Percentiles rank a stretch among this genome's conserved stretches.
Evolutionary conservation across 2,113 vertebrate species (phyloP).

Genomic region (Damaliscus lunatus): DNA sequence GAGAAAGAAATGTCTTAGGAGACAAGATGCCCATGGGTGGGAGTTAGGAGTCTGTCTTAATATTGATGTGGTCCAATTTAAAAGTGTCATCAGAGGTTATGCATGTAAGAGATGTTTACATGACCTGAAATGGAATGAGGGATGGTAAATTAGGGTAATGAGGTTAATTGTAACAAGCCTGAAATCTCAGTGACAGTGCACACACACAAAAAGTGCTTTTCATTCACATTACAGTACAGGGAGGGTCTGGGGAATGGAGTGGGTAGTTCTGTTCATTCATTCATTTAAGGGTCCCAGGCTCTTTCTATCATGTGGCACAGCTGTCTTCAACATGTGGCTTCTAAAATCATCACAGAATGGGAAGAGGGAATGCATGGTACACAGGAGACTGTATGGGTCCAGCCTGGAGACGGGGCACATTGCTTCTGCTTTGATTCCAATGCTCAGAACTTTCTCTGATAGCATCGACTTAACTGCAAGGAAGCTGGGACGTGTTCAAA

Average conservation of each 20-base stretch:
- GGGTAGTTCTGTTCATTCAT: background rate
- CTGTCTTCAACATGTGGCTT: background rate
- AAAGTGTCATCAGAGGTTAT: background rate
- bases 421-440: background rate
- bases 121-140: background rate
- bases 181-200: background rate
- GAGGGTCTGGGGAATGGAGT: background rate
- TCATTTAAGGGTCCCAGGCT: background rate
- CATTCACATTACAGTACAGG: background rate
- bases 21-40: background rate
- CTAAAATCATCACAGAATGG: background rate
- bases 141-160: background rate
- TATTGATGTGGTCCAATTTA: background rate
- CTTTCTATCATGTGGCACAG: background rate
- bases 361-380: background rate
- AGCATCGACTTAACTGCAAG: background rate
- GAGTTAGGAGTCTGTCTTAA: background rate
- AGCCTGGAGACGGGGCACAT: background rate
- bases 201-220: background rate
- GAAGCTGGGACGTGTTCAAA: background rate
- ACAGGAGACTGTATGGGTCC: background rate
- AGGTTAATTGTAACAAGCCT: background rate
- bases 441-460: background rate
- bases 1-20: conserved; percentile 30
- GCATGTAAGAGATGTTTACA: background rate